Evolutionary conservation across 2,797 vertebrate genomes (phyloP), one percentile per base, ranked within the genome.

Genomic region (Borostomias antarcticus): DNA sequence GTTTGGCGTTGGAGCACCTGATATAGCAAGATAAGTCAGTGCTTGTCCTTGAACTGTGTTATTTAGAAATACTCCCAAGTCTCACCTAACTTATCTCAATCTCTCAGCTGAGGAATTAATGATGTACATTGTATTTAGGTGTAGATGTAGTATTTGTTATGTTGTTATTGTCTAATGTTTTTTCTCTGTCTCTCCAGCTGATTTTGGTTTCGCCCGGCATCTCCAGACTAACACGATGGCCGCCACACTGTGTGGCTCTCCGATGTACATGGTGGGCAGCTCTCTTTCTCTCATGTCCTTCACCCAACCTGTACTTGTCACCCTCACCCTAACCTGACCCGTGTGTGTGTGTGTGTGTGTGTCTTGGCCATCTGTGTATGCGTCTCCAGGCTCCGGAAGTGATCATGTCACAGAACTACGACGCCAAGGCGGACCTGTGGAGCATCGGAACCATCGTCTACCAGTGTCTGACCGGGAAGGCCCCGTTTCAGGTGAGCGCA

Each of bases 351-450:
- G n/a, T n/a, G n/a, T n/a, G n/a, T n/a, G n/a, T n/a, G n/a, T n/a
- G n/a, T n/a, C n/a, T n/a, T n/a, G n/a, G n/a, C n/a, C n/a, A n/a
- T n/a, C n/a, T n/a, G n/a, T n/a, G n/a, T n/a, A n/a, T n/a, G 23
- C 68, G 61, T 19, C n/a, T 51, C 28, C 85, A 99, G 97, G 97
- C 97, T 66, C 97, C 97, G 0, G 97, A 99, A 81, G 98, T 99
- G 66, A 98, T 99, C 84, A 98, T 96, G 98, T 99, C 97, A 54
- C 95, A 98, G 81, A 96, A 94, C 82, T 99, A 99, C 0, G 96
- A 98, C 58, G 96, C 95, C 81, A 99, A 98, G 90, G 97, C 96
- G 3, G 97, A 99, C 71, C 92, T 99, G 76, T 99, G 97, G 97
- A 99, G 97, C 85, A 95, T 99, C 11, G 97, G 97, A 50, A 99